Conservation (phyloP, 2,113 vertebrate species). For the Oncorhynchus clarkii region DNA sequence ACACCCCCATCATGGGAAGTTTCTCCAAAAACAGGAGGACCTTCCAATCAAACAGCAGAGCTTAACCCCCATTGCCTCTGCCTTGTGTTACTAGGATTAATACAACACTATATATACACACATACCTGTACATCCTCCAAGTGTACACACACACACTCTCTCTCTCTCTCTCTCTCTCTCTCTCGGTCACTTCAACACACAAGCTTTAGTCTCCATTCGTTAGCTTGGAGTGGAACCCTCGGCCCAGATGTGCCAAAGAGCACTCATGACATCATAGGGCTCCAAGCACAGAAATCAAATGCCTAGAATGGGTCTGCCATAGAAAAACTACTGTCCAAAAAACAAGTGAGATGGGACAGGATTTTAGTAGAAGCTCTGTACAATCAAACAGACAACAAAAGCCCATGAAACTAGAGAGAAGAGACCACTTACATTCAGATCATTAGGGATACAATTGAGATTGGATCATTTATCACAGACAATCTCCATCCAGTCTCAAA, state of each 20-base stretch:
- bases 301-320: neutral
- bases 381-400: neutral
- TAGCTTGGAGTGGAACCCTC: constrained; percentile 5
- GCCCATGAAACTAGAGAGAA: neutral
- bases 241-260: neutral
- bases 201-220: neutral
- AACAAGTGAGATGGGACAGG: neutral
- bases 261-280: constrained; percentile 12
- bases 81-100: constrained; percentile 10
- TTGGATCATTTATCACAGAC: neutral
- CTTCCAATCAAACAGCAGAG: neutral
- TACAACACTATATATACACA: constrained; percentile 9
- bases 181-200: neutral
- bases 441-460: neutral
- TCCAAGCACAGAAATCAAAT: neutral
- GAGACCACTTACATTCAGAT: neutral
- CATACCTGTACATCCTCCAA: constrained; percentile 7
- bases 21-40: constrained; percentile 10
- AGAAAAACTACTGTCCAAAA: neutral
- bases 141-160: constrained; percentile 7
- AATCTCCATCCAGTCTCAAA: no score
- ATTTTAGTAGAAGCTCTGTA: constrained; percentile 1
- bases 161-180: neutral
- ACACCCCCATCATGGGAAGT: neutral
- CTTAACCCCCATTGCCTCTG: neutral